Base-by-base conservation (phyloP, 2,888 invertebrate genomes). In the Ochlodes sylvanus region DNA sequence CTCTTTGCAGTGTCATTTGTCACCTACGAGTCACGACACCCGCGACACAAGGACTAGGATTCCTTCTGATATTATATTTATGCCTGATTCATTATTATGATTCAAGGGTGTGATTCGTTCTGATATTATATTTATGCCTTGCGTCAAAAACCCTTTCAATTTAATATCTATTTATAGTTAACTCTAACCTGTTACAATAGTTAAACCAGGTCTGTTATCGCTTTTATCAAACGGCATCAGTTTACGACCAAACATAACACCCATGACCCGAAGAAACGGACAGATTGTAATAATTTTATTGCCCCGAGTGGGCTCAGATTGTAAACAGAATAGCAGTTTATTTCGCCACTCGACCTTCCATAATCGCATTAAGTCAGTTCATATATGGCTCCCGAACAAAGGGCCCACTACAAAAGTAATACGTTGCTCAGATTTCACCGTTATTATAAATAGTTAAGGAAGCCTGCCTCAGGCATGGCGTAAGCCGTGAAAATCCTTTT, bases 381-480 rank as follows among this genome's bases (percentile, higher is more conserved):
- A 61, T 67, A 61, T 77, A 76, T 73, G 75, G 75, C 76, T 78
- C 75, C 71, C 77, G 10, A 27, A 65, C 77, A 81, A 78, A 82
- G 79, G 79, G 77, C 78, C 12, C 75, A 77, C 79, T 78, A 79
- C 80, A 78, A 80, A 82, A 82, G 77, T 74, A 77, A 73, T 76
- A 78, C 78, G 81, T 79, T 79, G 73, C 77, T 75, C 75, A 78
- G 79, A 81, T 82, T 81, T 77, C 78, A 80, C 73, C 81, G 80
- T 77, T 84, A 82, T 79, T 83, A 84, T 85, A 87, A 87, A 87
- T 83, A 87, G 82, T 82, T 82, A 77, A 82, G 79, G 79, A 83
- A 83, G 76, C 79, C 81, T 76, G 58, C 15, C 15, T 27, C 17
- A 38, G n/a, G 21, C 44, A 15, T 7, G 44, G 41, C 32, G 52